Percentiles rank a stretch among this genome's conserved stretches.
Evolutionary conservation across 2,113 vertebrate species (phyloP).

Genomic region (Mesitornis unicolor): DNA sequence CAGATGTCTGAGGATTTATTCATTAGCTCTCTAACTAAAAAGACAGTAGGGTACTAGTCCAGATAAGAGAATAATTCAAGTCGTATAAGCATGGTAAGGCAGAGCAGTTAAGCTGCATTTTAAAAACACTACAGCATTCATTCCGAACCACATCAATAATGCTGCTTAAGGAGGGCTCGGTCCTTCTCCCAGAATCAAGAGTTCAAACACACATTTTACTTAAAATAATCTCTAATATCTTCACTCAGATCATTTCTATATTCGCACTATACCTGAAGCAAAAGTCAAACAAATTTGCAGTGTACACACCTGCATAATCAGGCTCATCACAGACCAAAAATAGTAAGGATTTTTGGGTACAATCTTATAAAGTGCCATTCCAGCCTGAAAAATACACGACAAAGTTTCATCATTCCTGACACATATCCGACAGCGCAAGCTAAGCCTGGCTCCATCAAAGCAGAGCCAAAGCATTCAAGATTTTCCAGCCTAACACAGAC

Average conservation of each 20-base stretch:
- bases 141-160: not conserved
- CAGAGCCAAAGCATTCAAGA: not conserved
- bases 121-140: not conserved
- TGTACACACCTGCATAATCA: conserved; percentile 94
- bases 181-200: not conserved
- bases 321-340: conserved; percentile 99
- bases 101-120: not conserved
- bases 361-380: conserved; percentile 98
- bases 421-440: not conserved
- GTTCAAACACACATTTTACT: not conserved
- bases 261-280: not conserved
- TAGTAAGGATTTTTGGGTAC: conserved; percentile 99
- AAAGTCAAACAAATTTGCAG: not conserved
- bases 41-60: not conserved
- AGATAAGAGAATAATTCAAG: not conserved
- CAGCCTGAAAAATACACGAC: conserved; percentile 83
- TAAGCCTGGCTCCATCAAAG: not conserved
- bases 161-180: not conserved
- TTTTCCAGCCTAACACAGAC: not conserved
- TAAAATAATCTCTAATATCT: not conserved
- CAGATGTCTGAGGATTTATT: not conserved
- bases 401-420: not conserved
- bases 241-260: not conserved
- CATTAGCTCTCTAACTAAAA: not conserved
- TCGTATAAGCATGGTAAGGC: not conserved